phyloP scores from a whole-genome alignment of 1,140 invertebrate species.

The Cardiocondyla obscurior region DNA sequence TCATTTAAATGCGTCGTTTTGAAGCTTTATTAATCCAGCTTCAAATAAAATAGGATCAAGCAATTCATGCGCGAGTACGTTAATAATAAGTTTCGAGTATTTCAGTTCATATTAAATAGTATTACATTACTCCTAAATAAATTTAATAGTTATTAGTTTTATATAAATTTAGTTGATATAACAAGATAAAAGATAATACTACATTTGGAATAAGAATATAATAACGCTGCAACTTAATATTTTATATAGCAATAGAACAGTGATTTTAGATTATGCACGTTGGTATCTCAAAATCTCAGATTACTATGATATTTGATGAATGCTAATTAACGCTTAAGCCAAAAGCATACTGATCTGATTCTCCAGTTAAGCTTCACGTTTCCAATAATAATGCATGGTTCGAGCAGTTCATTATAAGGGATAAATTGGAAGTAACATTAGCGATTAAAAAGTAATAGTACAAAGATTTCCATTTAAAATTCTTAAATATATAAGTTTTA shows the following conservation, averaged over 20 bases:
- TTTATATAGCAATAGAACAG: background rate
- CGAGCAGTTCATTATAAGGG: constrained; percentile 14
- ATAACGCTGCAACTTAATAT: background rate
- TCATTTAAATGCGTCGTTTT: constrained; percentile 29
- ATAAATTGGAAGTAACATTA: constrained; percentile 29
- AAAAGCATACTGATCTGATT: constrained; percentile 22
- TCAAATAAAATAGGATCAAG: constrained; percentile 39
- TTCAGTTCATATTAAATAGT: background rate
- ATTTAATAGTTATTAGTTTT: no score
- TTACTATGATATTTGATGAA: constrained; percentile 63
- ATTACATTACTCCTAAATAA: background rate
- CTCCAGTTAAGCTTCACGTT: constrained; percentile 4
- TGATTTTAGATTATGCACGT: background rate
- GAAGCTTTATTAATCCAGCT: constrained; percentile 25
- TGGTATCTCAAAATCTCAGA: constrained; percentile 41
- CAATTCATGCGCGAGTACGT: background rate
- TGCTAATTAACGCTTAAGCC: constrained; percentile 67
- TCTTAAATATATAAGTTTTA: background rate
- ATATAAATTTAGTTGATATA: background rate
- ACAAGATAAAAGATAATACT: background rate
- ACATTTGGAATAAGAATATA: no score
- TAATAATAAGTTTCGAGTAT: constrained; percentile 29
- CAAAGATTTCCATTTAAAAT: no score
- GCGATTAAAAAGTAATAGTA: background rate
- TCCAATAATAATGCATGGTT: constrained; percentile 46